These are phyloP conservation scores for Dexiosoma caninum DNA, from an alignment of 2,888 invertebrate species.

Conservation along the genomic window DNA sequence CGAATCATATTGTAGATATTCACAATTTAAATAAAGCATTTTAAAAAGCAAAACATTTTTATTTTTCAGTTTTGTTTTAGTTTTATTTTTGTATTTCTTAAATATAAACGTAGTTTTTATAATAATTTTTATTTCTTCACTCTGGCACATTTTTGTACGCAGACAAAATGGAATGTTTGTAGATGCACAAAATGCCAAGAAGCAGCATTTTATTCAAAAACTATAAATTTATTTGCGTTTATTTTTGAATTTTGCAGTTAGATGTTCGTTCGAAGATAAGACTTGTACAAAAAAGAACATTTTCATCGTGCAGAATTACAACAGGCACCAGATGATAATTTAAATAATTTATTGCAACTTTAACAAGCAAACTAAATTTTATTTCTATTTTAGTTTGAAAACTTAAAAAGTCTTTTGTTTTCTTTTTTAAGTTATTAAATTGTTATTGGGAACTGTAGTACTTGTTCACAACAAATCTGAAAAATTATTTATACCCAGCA, in stretches of 20 bases:
- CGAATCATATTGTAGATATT: background rate
- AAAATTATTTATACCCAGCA: no score
- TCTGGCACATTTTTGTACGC: background rate
- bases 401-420: background rate
- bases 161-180: background rate
- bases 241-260: conserved; percentile 14
- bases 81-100: no score
- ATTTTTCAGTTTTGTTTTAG: background rate
- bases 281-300: background rate
- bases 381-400: background rate
- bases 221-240: conserved; percentile 38
- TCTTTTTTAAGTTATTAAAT: no score
- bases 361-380: background rate
- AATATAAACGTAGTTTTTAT: background rate
- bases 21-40: conserved; percentile 14
- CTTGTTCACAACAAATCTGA: no score
- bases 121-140: conserved; percentile 16
- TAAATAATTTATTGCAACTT: conserved; percentile 42
- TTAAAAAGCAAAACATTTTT: conserved; percentile 5
- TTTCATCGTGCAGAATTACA: conserved; percentile 6
- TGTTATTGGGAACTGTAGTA: no score
- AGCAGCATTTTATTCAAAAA: conserved; percentile 16
- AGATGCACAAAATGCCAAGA: background rate
- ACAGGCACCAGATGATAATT: conserved; percentile 12
- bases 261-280: conserved; percentile 23